These are phyloP conservation scores for Leptinotarsa tumamoca DNA, from an alignment of 2,888 invertebrate species.

Conservation along the genomic window DNA sequence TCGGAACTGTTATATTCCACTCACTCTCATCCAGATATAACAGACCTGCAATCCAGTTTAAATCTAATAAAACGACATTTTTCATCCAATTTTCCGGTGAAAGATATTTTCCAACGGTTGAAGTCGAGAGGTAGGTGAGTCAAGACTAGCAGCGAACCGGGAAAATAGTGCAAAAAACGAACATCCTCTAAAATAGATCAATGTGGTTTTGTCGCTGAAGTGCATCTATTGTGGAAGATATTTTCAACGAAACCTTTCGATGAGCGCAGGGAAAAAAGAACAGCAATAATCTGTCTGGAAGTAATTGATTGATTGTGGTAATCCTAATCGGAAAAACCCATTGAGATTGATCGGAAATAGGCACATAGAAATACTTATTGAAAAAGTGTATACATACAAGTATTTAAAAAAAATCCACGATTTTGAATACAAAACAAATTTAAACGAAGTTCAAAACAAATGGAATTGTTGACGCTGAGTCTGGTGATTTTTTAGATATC, in stretches of 20 bases:
- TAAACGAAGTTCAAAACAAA: too few relatives aligned
- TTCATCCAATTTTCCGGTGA: constrained; percentile 27
- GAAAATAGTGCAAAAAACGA: constrained; percentile 11
- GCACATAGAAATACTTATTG: not conserved
- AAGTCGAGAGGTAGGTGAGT: constrained; percentile 44
- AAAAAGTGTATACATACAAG: too few relatives aligned
- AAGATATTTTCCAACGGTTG: constrained; percentile 12
- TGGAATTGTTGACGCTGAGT: too few relatives aligned
- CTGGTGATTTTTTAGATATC: too few relatives aligned
- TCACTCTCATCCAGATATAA: not conserved
- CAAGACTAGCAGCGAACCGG: constrained; percentile 52
- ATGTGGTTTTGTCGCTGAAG: constrained; percentile 53
- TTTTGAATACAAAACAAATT: too few relatives aligned
- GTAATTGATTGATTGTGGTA: not conserved
- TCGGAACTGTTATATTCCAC: not conserved
- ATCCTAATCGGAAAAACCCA: not conserved
- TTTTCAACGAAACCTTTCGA: constrained; percentile 16
- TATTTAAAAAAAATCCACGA: too few relatives aligned
- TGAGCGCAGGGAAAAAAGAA: not conserved
- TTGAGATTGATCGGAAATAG: not conserved
- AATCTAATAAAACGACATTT: constrained; percentile 30
- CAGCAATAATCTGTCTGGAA: not conserved
- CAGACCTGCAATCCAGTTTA: not conserved
- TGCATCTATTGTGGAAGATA: constrained; percentile 46
- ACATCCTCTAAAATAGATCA: constrained; percentile 51